Evolutionary conservation across 2,888 invertebrate genomes (phyloP).

Genomic region (Arenicola marina): DNA sequence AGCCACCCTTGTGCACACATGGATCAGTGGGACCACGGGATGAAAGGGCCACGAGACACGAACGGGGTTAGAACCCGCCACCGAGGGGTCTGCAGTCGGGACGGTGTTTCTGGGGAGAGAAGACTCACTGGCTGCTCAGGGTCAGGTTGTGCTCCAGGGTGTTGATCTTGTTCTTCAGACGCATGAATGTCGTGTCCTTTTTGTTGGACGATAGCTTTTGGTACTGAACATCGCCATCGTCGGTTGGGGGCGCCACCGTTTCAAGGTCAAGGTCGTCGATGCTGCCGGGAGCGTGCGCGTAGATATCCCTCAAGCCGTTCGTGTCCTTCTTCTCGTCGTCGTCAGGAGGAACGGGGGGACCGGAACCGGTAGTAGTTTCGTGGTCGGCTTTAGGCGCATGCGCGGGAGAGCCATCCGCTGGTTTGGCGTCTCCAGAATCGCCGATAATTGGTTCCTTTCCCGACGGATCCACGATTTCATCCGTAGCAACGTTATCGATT

Average conservation of each 20-base stretch:
- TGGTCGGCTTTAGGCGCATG: background rate
- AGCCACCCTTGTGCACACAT: no score
- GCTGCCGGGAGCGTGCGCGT: constrained; percentile 16
- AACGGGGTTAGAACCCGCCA: no score
- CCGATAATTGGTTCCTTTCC: no score
- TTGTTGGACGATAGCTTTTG: constrained; percentile 19
- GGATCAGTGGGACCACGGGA: no score
- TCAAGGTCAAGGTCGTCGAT: background rate
- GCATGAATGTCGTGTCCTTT: constrained; percentile 68
- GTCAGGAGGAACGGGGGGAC: background rate
- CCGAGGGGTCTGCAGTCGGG: no score
- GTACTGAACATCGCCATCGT: constrained; percentile 9
- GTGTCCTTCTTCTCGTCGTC: background rate
- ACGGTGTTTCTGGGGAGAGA: no score
- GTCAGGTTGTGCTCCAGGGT: constrained; percentile 96
- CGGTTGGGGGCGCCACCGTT: background rate
- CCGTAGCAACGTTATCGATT: no score
- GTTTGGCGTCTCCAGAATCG: no score
- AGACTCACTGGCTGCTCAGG: constrained; percentile 76
- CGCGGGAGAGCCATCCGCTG: no score
- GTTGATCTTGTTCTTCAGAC: constrained; percentile 94
- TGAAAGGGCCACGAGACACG: no score
- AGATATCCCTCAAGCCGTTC: constrained; percentile 14
- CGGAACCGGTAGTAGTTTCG: no score
- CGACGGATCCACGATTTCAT: no score